Percentiles rank a stretch among this genome's conserved stretches.
phyloP scores from a whole-genome alignment of 2,797 vertebrate genomes.

The Coreius guichenoti region DNA sequence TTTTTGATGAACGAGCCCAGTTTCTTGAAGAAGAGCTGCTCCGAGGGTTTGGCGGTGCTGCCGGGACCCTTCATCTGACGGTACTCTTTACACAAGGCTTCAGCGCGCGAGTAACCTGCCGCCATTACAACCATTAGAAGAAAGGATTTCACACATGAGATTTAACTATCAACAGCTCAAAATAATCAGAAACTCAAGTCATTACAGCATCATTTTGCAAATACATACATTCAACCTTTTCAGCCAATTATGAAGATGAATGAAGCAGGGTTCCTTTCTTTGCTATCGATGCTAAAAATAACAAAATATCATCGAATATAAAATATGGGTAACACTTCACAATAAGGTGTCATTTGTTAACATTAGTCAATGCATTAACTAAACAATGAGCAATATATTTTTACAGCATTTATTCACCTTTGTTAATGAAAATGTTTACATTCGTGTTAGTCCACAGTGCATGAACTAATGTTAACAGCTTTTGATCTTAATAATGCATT shows the following conservation, averaged over 20 bases:
- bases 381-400: too few relatives aligned
- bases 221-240: background rate
- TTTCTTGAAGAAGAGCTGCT: slow-evolving; percentile 95
- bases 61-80: slow-evolving; percentile 96
- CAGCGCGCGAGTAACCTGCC: slow-evolving; percentile 88
- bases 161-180: background rate
- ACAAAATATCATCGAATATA: background rate
- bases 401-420: too few relatives aligned
- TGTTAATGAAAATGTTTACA: background rate
- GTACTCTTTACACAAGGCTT: slow-evolving; percentile 94
- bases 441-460: background rate
- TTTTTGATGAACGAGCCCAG: slow-evolving; percentile 89
- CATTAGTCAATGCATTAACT: background rate
- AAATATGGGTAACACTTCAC: background rate
- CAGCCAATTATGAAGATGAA: background rate
- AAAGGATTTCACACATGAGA: background rate
- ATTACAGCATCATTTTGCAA: background rate
- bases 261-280: background rate
- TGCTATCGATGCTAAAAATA: background rate
- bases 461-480: background rate
- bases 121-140: background rate
- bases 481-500: too few relatives aligned
- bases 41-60: slow-evolving; percentile 92
- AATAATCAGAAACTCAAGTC: background rate
- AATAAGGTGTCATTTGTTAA: background rate